These are phyloP conservation scores for Himalopsyche tibetana DNA, from an alignment of 2,888 invertebrate genomes.

Conservation along the genomic window DNA sequence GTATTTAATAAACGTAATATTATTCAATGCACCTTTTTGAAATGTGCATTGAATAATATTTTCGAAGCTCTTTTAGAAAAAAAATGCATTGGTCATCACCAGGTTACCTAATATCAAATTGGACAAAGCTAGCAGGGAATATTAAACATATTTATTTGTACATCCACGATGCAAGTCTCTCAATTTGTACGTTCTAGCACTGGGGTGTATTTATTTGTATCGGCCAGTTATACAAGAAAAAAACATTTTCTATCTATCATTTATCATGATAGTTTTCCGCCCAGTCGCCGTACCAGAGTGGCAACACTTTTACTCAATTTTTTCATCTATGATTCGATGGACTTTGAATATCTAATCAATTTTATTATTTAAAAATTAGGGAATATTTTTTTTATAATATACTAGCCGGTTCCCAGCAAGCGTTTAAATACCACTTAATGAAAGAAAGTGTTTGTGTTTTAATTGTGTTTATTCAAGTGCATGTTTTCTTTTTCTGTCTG, in stretches of 20 bases:
- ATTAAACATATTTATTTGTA: background rate
- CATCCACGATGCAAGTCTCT: background rate
- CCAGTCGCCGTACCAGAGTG: too few species aligned
- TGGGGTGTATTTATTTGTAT: background rate
- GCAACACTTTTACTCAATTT: too few species aligned
- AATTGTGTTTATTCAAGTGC: too few species aligned
- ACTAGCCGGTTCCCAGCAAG: too few species aligned
- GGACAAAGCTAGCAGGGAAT: background rate
- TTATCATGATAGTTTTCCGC: background rate
- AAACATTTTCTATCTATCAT: background rate
- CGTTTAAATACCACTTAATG: too few species aligned
- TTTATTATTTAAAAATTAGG: too few species aligned
- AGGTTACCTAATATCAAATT: slow-evolving; percentile 1
- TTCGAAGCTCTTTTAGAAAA: background rate
- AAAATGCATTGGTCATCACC: slow-evolving; percentile 9
- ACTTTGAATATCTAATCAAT: too few species aligned
- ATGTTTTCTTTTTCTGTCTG: too few species aligned
- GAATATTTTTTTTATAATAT: too few species aligned
- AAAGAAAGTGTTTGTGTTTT: too few species aligned
- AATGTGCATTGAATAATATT: background rate
- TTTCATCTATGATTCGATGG: too few species aligned
- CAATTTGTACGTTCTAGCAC: background rate
- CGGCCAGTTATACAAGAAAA: background rate
- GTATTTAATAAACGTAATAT: background rate
- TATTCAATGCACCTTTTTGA: background rate